A percentile compares a stretch with the other conserved stretches of the same genome.
These are phyloP conservation scores for Cinclus mexicanus DNA, from an alignment of 2,113 vertebrate genomes.

Conservation along the genomic window DNA sequence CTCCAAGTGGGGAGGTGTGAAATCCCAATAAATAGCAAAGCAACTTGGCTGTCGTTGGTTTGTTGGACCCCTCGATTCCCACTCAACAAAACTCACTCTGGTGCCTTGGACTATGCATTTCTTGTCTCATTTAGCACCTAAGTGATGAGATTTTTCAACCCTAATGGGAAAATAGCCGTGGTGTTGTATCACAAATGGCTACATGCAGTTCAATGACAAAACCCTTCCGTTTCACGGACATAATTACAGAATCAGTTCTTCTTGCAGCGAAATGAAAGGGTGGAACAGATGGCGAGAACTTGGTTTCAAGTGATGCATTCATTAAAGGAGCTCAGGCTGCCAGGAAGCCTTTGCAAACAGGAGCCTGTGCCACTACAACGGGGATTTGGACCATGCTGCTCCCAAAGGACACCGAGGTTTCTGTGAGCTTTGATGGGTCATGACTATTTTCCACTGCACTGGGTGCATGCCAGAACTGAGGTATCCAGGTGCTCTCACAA, in stretches of 20 bases:
- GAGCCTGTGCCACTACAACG: background rate
- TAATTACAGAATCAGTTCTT: conserved; percentile 53
- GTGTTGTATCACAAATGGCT: background rate
- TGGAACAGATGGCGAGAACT: conserved; percentile 61
- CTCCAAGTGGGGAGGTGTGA: background rate
- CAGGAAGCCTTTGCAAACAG: conserved; percentile 36
- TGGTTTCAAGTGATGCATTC: conserved; percentile 61
- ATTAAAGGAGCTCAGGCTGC: conserved; percentile 45
- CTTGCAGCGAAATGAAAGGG: conserved; percentile 34
- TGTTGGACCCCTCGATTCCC: background rate
- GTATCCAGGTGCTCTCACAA: background rate
- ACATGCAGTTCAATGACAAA: conserved; percentile 46
- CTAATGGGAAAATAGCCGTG: conserved; percentile 4
- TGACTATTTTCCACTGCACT: background rate
- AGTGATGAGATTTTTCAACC: conserved; percentile 26
- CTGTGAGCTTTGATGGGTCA: background rate
- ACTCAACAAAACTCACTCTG: background rate
- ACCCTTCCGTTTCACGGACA: conserved; percentile 28
- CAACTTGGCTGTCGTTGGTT: rapidly evolving
- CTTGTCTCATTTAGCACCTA: conserved; percentile 9
- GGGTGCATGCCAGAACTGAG: background rate
- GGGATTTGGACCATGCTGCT: background rate
- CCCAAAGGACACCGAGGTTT: background rate
- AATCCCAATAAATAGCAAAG: background rate
- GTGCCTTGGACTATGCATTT: background rate